Evolutionary conservation across 2,113 vertebrate species (phyloP).

Genomic region (Lates calcarifer): DNA sequence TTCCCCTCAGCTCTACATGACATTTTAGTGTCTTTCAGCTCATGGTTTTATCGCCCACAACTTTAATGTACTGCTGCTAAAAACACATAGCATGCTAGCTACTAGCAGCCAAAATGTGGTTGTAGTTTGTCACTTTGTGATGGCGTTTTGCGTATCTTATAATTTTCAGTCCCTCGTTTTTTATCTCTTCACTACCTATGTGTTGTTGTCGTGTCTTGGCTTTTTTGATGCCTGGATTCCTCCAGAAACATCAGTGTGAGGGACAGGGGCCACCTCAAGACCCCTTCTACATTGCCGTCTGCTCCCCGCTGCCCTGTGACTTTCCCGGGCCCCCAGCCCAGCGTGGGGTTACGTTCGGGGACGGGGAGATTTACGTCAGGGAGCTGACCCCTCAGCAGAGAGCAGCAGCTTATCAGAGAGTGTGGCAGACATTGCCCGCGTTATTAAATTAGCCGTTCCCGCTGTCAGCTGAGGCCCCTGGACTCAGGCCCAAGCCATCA

Average conservation of each 20-base stretch:
- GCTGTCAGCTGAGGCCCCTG: constrained; percentile 73
- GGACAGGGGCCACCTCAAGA: not conserved
- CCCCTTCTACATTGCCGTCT: not conserved
- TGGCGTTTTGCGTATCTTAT: not conserved
- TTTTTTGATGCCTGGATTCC: constrained; percentile 26
- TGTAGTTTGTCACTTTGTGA: not conserved
- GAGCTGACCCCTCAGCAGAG: constrained; percentile 50
- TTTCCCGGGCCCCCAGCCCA: constrained; percentile 43
- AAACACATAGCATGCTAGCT: no score
- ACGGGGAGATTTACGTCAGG: constrained; percentile 60
- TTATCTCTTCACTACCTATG: not conserved
- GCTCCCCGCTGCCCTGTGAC: constrained; percentile 50
- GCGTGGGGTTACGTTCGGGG: constrained; percentile 46
- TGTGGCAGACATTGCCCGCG: constrained; percentile 47
- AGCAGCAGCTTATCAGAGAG: constrained; percentile 68
- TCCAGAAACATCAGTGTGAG: constrained; percentile 3
- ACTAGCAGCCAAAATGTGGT: no score
- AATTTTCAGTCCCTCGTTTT: not conserved
- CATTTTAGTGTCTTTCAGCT: not conserved
- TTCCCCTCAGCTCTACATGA: not conserved
- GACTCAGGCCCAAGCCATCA: constrained; percentile 52
- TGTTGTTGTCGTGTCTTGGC: not conserved
- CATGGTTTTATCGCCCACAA: no score
- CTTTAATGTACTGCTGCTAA: no score
- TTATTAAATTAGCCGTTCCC: constrained; percentile 75